phyloP scores from a whole-genome alignment of 2,888 invertebrate genomes.

The Peribatodes rhomboidaria region DNA sequence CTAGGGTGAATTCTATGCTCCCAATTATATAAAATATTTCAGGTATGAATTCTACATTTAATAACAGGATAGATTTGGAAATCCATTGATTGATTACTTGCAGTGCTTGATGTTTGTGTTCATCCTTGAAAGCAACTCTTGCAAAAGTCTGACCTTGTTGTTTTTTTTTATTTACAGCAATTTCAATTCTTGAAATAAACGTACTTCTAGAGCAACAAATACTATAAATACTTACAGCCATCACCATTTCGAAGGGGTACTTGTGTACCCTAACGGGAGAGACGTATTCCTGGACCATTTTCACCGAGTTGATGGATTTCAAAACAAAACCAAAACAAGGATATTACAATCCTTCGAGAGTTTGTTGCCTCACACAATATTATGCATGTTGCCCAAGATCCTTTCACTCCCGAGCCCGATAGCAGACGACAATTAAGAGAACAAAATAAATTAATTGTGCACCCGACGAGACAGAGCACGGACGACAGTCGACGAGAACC shows the following conservation, averaged over 20 bases:
- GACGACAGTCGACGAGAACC: slow-evolving; percentile 58
- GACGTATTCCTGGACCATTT: slow-evolving; percentile 98
- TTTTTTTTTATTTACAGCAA: slow-evolving; percentile 42
- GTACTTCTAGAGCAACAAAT: slow-evolving; percentile 5
- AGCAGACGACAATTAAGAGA: slow-evolving; percentile 55
- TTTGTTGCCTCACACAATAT: slow-evolving; percentile 66
- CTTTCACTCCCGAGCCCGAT: slow-evolving; percentile 71
- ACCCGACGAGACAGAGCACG: slow-evolving; percentile 58
- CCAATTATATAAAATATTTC: not conserved
- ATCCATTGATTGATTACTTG: slow-evolving; percentile 14
- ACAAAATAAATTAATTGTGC: slow-evolving; percentile 62
- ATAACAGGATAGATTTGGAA: slow-evolving; percentile 21
- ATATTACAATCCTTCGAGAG: slow-evolving; percentile 61
- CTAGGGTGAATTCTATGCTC: no score
- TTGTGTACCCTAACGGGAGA: slow-evolving; percentile 98
- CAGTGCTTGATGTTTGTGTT: slow-evolving; percentile 13
- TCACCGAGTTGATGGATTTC: slow-evolving; percentile 63
- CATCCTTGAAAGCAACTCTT: slow-evolving; percentile 41
- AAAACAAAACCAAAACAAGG: slow-evolving; percentile 63
- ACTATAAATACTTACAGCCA: slow-evolving; percentile 93
- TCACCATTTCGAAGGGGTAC: slow-evolving; percentile 97
- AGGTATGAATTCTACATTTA: not conserved
- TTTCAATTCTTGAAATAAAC: slow-evolving; percentile 32
- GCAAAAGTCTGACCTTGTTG: slow-evolving; percentile 49
- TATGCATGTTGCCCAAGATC: slow-evolving; percentile 69